Evolutionary conservation across 2,797 vertebrate species (phyloP), one percentile per base, ranked within the genome.

Genomic region (Lophius americanus): DNA sequence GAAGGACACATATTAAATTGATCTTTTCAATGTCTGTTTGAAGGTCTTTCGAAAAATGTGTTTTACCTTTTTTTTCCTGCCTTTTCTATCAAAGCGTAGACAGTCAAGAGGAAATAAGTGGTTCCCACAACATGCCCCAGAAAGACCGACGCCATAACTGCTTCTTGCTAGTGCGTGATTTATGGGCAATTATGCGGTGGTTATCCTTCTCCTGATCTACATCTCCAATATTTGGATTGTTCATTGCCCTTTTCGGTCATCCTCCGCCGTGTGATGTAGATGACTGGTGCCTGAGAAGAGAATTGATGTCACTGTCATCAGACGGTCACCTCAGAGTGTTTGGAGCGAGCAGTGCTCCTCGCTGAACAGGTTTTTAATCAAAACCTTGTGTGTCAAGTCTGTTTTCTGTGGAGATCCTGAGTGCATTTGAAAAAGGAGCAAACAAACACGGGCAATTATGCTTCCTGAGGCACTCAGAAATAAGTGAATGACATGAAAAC

Each of bases 361-460:
- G 70, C 56, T 14, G 64, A 86, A 87, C 78, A 51, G 78, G 63
- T 81, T 90, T 90, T 88, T 88, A 88, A 90, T 92, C 83, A 75
- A 79, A 89, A 86, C 77, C 78, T 71, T 9, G 68, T 72, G 82
- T 81, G 76, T 82, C 81, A 79, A 69, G 5, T 60, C 63, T 57
- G 58, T 61, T 76, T 60, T 42, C 65, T 23, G 67, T n/a, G 1
- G 39, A 60, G 48, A 60, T 55, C 55, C 13, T 9, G 60, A 61
- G 68, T 58, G 55, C 39, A 23, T 68, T 64, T 47, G 39, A 42
- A 73, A 79, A 37, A 54, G 7, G 37, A 67, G 62, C 50, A 78
- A 89, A 75, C 73, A 84, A 80, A 75, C 61, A 56, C 0, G 0
- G 14, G 61, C 66, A 76, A 77, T 84, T 79, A 76, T 68, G 70